Conservation (phyloP, 2,888 invertebrate genomes). For the Amaurobius ferox region DNA sequence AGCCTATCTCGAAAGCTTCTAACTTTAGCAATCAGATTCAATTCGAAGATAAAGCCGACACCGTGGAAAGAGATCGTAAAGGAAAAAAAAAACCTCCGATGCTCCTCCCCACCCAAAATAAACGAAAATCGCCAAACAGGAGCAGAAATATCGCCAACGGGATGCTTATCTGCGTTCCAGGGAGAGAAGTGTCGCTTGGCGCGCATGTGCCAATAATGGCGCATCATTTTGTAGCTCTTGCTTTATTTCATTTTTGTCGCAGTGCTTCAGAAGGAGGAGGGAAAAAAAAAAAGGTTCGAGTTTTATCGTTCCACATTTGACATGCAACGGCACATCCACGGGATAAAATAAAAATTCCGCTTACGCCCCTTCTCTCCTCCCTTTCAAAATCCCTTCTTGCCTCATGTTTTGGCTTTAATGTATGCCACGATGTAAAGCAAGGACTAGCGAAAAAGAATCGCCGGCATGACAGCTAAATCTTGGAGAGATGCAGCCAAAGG, state of each 20-base stretch:
- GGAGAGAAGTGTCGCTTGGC: conserved; percentile 44
- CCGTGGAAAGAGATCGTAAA: no score
- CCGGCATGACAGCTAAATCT: conserved; percentile 69
- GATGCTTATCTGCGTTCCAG: background rate
- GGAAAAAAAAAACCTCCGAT: no score
- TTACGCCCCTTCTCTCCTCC: conserved; percentile 34
- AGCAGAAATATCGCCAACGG: conserved; percentile 26
- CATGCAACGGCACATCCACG: conserved; percentile 68
- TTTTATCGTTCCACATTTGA: conserved; percentile 71
- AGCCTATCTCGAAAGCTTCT: no score
- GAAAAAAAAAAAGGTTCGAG: conserved; percentile 23
- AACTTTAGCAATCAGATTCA: no score
- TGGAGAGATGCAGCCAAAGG: conserved; percentile 24
- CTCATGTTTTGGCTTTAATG: conserved; percentile 70
- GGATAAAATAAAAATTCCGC: conserved; percentile 71
- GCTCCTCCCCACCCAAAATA: no score
- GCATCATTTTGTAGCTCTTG: conserved; percentile 72
- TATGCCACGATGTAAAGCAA: conserved; percentile 70
- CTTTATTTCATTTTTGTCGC: conserved; percentile 73
- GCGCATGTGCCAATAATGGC: conserved; percentile 73
- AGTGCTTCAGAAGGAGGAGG: conserved; percentile 60
- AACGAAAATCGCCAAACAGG: conserved; percentile 42
- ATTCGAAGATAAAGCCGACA: no score
- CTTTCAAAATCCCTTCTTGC: conserved; percentile 64
- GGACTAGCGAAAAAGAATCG: conserved; percentile 66